Percentiles rank a stretch among this genome's conserved stretches.
Conservation (phyloP, 2,113 vertebrate species). For the Phoxinus phoxinus region DNA sequence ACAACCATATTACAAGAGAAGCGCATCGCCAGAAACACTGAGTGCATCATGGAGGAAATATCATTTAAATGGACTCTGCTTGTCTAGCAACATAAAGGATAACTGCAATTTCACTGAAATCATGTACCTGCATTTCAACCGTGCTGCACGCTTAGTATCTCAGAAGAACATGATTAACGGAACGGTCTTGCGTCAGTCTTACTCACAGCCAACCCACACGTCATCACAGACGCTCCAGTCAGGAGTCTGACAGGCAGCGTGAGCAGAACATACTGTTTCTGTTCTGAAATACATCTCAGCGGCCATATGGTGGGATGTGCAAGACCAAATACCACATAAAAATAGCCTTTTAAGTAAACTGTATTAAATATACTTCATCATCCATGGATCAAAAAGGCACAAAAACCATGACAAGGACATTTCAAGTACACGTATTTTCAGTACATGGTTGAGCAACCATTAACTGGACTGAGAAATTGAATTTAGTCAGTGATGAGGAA, state of each 20-base stretch:
- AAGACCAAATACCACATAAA: not conserved
- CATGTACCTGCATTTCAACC: not conserved
- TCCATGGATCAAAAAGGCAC: not conserved
- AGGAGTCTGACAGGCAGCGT: conserved; percentile 4
- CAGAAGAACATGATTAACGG: not conserved
- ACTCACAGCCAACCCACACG: conserved; percentile 11
- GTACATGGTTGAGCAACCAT: not conserved
- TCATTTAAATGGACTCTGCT: not conserved
- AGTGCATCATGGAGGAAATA: not conserved
- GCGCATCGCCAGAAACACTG: not conserved
- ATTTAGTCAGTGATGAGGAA: not conserved
- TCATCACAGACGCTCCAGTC: not conserved
- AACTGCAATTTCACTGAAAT: not conserved
- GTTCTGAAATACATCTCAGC: conserved; percentile 15
- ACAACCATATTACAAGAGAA: not conserved
- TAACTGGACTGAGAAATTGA: conserved; percentile 3
- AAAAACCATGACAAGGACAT: not conserved
- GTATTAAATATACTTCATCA: not conserved
- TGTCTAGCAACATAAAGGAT: not conserved
- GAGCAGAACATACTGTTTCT: conserved; percentile 28
- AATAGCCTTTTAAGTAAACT: not conserved
- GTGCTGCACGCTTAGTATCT: not conserved
- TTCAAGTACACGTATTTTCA: not conserved
- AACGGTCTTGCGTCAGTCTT: not conserved
- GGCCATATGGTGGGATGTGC: conserved; percentile 7